A percentile compares a stretch with the other conserved stretches of the same genome.
Conservation (phyloP, 92 coral and sea anemone genomes). For the Desmophyllum pertusum region DNA sequence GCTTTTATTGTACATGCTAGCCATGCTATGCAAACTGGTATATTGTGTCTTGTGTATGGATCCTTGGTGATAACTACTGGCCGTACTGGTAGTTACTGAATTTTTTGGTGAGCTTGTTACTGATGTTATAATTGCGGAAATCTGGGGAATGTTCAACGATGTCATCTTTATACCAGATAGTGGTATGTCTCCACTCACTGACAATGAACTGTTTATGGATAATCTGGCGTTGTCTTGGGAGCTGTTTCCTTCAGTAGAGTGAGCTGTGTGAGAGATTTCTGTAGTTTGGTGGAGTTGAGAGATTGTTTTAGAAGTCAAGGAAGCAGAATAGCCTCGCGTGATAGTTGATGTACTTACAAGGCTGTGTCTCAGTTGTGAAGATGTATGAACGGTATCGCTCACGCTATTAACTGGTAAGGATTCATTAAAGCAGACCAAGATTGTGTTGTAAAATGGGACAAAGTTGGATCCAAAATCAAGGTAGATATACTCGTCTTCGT, state of each 20-base stretch:
- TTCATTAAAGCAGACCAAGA: neutral
- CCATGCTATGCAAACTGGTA: neutral
- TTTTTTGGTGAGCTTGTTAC: neutral
- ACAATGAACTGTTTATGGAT: neutral
- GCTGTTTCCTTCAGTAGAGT: neutral
- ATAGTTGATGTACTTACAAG: neutral
- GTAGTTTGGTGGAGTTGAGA: neutral
- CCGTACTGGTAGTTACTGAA: neutral
- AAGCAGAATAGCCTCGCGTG: neutral
- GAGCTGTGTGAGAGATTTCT: neutral
- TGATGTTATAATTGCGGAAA: neutral
- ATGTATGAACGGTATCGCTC: neutral
- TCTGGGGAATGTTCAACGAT: neutral
- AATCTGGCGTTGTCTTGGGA: neutral
- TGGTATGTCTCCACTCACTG: neutral
- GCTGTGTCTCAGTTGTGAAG: neutral
- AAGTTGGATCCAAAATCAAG: no score
- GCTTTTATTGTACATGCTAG: neutral
- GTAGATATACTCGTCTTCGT: neutral
- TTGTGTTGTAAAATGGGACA: neutral
- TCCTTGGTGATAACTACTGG: neutral
- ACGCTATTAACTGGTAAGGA: neutral
- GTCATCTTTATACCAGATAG: neutral
- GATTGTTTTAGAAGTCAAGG: neutral
- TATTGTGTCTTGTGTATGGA: neutral